Conservation (phyloP, 1,140 invertebrate species). For the Cherax destructor region DNA sequence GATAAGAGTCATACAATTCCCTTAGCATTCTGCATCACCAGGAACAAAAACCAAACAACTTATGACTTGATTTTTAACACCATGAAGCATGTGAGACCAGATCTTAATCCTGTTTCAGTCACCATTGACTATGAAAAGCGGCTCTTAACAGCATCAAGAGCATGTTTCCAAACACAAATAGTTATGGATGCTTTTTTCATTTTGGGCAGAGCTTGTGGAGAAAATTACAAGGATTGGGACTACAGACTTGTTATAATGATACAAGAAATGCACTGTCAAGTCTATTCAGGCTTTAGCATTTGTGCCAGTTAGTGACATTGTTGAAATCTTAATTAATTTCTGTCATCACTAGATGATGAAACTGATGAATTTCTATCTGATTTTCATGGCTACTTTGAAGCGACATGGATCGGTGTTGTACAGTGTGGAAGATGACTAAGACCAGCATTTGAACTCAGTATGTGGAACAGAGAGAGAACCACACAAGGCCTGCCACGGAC, state of each 20-base stretch:
- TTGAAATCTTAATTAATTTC: constrained; percentile 44
- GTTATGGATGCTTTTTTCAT: constrained; percentile 1
- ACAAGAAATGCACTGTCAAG: constrained; percentile 37
- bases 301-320: constrained; percentile 39
- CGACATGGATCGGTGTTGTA: no score
- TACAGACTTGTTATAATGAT: constrained; percentile 44
- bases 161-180: background rate
- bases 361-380: constrained; percentile 27
- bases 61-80: constrained; percentile 21
- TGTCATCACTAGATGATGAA: constrained; percentile 44
- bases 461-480: no score
- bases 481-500: no score
- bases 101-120: constrained; percentile 39
- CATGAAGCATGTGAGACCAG: constrained; percentile 23
- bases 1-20: constrained; percentile 25
- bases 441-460: no score
- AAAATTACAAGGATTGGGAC: constrained; percentile 55
- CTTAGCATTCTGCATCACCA: background rate
- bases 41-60: background rate
- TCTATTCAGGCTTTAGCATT: constrained; percentile 14
- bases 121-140: background rate
- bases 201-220: constrained; percentile 39
- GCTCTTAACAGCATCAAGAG: no score
- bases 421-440: no score
- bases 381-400: constrained; percentile 22